phyloP scores from a whole-genome alignment of 1,140 invertebrate genomes.

The Ceratoteleas bidentatus region DNA sequence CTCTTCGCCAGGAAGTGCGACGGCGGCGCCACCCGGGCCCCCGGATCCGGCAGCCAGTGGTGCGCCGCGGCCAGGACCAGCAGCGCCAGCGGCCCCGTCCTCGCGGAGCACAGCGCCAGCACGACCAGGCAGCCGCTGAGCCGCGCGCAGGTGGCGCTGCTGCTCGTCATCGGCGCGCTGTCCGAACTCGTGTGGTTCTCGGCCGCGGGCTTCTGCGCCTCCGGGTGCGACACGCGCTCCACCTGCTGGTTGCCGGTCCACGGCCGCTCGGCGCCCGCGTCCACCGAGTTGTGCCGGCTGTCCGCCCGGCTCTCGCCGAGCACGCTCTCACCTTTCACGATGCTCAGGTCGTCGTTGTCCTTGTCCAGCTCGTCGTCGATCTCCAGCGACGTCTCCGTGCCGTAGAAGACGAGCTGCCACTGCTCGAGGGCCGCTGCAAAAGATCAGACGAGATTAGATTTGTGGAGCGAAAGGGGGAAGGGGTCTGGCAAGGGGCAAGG shows the following conservation, averaged over 20 bases:
- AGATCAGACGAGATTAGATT: slow-evolving; percentile 1
- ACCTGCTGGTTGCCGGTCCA: slow-evolving; percentile 77
- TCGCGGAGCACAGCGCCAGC: too few relatives aligned
- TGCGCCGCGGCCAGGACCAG: too few relatives aligned
- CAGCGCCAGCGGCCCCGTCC: too few relatives aligned
- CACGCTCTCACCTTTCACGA: slow-evolving; percentile 39
- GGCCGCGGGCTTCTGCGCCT: slow-evolving; percentile 74
- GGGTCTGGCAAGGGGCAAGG: too few relatives aligned
- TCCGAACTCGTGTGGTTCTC: slow-evolving; percentile 73
- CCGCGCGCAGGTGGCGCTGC: too few relatives aligned
- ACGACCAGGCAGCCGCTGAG: too few relatives aligned
- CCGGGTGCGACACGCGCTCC: slow-evolving; percentile 75
- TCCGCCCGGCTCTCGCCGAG: slow-evolving; percentile 57
- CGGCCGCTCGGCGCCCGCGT: slow-evolving; percentile 68
- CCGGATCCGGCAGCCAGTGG: too few relatives aligned
- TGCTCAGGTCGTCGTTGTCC: slow-evolving; percentile 66
- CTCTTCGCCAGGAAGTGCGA: too few relatives aligned
- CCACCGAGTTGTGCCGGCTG: slow-evolving; percentile 69
- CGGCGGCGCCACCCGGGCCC: too few relatives aligned
- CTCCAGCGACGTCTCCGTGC: slow-evolving; percentile 81
- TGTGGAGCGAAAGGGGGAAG: too few relatives aligned
- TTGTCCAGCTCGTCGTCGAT: slow-evolving; percentile 75
- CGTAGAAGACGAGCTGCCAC: slow-evolving; percentile 84
- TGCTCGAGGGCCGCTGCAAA: slow-evolving; percentile 80
- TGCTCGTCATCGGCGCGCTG: slow-evolving; percentile 5